phyloP scores from a whole-genome alignment of 2,113 vertebrate species.

The Scytalopus superciliaris region DNA sequence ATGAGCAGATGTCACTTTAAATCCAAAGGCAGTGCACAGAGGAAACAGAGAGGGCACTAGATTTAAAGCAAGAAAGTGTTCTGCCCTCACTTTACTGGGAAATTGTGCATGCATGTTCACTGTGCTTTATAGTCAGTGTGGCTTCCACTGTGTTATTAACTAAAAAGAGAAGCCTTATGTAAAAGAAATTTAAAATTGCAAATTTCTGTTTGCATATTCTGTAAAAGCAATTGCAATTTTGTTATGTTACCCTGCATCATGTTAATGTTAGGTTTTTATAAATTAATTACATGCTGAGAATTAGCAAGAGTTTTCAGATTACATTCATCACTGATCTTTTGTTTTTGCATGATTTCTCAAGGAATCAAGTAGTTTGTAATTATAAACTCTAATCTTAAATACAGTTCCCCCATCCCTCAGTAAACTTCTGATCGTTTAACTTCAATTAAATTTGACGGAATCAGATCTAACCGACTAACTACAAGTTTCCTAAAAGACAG shows the following conservation, averaged over 20 bases:
- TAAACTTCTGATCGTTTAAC: background rate
- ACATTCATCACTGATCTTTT: background rate
- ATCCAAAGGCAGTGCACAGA: background rate
- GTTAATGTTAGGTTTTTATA: background rate
- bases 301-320: background rate
- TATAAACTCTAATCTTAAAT: background rate
- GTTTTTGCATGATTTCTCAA: background rate
- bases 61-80: background rate
- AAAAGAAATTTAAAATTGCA: background rate
- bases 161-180: background rate
- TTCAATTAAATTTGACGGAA: background rate
- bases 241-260: background rate
- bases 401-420: background rate
- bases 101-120: background rate
- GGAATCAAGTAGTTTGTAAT: background rate
- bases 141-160: background rate
- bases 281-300: background rate
- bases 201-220: background rate
- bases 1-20: background rate
- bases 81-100: background rate
- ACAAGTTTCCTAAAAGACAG: background rate
- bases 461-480: background rate
- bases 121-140: background rate
- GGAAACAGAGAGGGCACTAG: background rate
- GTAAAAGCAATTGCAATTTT: background rate